Conservation (phyloP, 2,113 vertebrate species). For the Oophaga pumilio region DNA sequence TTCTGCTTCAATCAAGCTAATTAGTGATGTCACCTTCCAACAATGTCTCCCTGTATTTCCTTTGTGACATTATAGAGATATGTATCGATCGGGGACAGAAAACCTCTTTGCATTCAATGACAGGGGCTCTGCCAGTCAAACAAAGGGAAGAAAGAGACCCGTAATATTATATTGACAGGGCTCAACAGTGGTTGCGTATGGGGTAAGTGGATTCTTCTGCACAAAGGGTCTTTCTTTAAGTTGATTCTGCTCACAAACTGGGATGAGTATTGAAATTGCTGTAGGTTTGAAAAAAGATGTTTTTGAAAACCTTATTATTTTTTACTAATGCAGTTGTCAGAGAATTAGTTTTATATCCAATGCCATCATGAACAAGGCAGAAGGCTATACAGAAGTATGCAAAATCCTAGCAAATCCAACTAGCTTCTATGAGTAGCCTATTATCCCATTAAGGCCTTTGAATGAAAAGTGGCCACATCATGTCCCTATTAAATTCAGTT, state of each 20-base stretch:
- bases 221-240: neutral
- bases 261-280: neutral
- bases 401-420: no score
- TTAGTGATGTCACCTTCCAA: constrained; percentile 28
- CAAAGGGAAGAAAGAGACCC: neutral
- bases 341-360: no score
- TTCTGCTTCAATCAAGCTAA: constrained; percentile 20
- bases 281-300: no score
- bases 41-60: neutral
- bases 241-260: neutral
- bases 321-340: no score
- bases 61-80: constrained; percentile 33
- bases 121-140: neutral
- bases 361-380: no score
- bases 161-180: constrained; percentile 14
- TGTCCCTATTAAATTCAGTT: no score
- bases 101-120: constrained; percentile 2
- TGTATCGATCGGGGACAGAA: neutral
- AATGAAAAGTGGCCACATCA: no score
- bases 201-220: neutral
- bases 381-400: no score
- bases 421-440: no score
- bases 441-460: no score
- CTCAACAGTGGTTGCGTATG: neutral
- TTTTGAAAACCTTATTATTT: no score